Evolutionary conservation across 1,140 invertebrate genomes (phyloP).

Genomic region (Drosophila asahinai): DNA sequence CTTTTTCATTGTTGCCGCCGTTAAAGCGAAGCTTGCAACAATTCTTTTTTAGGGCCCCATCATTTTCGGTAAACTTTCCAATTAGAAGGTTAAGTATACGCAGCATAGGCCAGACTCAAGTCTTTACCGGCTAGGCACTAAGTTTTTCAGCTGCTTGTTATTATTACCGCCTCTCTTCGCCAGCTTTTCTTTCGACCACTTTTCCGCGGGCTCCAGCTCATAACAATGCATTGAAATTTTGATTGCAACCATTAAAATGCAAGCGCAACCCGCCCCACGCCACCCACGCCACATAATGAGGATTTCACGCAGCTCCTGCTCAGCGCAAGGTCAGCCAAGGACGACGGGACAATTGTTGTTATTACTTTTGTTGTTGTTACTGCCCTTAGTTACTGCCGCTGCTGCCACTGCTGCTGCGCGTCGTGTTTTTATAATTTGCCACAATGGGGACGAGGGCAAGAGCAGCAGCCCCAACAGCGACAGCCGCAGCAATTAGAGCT

Average conservation of each 20-base stretch:
- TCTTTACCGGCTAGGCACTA: conserved; percentile 3
- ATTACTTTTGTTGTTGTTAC: conserved; percentile 22
- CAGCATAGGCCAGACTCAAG: conserved; percentile 27
- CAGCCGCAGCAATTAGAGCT: conserved; percentile 77
- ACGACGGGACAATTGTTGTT: conserved; percentile 71
- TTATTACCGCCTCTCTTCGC: conserved; percentile 40
- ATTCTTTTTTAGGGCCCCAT: conserved; percentile 53
- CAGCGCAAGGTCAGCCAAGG: conserved; percentile 75
- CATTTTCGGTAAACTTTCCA: conserved; percentile 59
- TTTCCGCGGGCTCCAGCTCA: conserved; percentile 26
- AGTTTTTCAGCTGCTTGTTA: conserved; percentile 36
- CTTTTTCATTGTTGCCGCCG: conserved; percentile 62
- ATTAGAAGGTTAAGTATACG: conserved; percentile 75
- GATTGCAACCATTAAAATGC: conserved; percentile 81
- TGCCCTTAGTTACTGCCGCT: conserved; percentile 32
- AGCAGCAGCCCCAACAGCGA: conserved; percentile 55
- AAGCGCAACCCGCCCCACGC: conserved; percentile 46
- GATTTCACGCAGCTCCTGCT: conserved; percentile 62
- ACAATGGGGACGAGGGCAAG: conserved; percentile 49
- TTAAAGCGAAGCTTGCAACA: conserved; percentile 55
- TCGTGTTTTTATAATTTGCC: conserved; percentile 70
- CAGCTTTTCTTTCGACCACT: conserved; percentile 26
- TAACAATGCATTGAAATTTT: conserved; percentile 79
- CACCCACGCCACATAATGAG: conserved; percentile 62
- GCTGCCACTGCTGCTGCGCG: conserved; percentile 5